Percentiles rank a stretch among this genome's conserved stretches.
phyloP scores from a whole-genome alignment of 2,888 invertebrate genomes.

The Crematogaster levior region DNA sequence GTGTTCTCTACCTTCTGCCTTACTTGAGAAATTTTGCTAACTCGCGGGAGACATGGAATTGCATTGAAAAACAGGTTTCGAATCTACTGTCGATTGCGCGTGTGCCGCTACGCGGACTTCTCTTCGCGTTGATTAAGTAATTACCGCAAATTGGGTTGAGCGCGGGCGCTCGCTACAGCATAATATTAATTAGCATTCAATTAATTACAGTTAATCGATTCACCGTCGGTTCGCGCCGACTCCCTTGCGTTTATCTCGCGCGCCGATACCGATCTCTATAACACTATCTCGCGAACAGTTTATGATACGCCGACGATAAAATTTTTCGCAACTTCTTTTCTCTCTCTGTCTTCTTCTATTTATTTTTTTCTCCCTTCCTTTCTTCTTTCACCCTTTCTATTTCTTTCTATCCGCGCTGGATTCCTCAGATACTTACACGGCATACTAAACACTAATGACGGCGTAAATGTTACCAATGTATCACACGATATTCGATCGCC shows the following conservation, averaged over 20 bases:
- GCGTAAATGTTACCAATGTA: slow-evolving; percentile 38
- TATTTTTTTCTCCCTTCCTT: background rate
- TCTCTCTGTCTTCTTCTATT: background rate
- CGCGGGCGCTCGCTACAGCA: slow-evolving; percentile 29
- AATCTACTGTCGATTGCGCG: slow-evolving; percentile 60
- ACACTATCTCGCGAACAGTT: slow-evolving; percentile 38
- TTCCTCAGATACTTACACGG: slow-evolving; percentile 29
- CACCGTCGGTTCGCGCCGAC: slow-evolving; percentile 49
- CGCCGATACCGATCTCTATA: slow-evolving; percentile 67
- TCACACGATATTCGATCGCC: slow-evolving; percentile 47
- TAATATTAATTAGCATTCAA: slow-evolving; percentile 66
- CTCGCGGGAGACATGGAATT: slow-evolving; percentile 36
- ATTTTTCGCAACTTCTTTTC: slow-evolving; percentile 33
- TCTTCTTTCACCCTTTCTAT: background rate
- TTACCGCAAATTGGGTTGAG: slow-evolving; percentile 69
- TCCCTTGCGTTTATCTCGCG: slow-evolving; percentile 63
- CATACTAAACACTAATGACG: slow-evolving; percentile 38
- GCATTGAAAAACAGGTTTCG: slow-evolving; percentile 69
- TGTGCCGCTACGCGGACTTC: slow-evolving; percentile 47
- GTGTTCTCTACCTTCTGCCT: too few relatives aligned
- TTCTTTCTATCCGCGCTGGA: background rate
- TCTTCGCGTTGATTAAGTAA: slow-evolving; percentile 69
- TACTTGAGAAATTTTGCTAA: slow-evolving; percentile 63
- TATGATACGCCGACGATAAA: slow-evolving; percentile 42
- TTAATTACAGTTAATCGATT: slow-evolving; percentile 62